Evolutionary conservation across 2,888 invertebrate genomes (phyloP), one percentile per base, ranked within the genome.

Genomic region (Temnothorax rugatulus): DNA sequence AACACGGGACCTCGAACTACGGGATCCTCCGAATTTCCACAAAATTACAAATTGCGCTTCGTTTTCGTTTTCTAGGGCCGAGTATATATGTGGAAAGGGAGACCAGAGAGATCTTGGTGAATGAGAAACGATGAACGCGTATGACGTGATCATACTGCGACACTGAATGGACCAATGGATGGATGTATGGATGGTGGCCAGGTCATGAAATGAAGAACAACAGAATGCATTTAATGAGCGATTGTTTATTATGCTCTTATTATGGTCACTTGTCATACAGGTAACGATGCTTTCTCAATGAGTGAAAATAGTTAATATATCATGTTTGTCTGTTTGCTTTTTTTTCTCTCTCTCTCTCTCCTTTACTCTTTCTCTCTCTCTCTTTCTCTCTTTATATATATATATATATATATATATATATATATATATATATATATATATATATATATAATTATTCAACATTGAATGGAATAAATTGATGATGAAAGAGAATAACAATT

Each of bases 241-340:
- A 95, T 94, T 95, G 95, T 95, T 95, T 95, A 95, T 95, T 95
- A 95, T 95, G 95, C 95, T 95, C 95, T 95, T 94, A 94, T 95
- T 94, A 94, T 95, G 95, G 94, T 95, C 95, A 95, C 95, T 95
- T 95, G 94, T 95, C 95, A 94, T 95, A 95, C 95, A 95, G 95
- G 95, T 95, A 95, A 95, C 95, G 95, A 95, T 95, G 95, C 95
- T 93, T 34, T 94, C 92, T 92, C 94, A 94, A 95, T 95, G 95
- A 95, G 94, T 95, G 94, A 95, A 95, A 95, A 95, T 95, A 95
- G 94, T 95, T 95, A 94, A 95, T 95, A 95, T 95, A 95, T 94
- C 94, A 94, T 94, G 94, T 93, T 93, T 92, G 86, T 85, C 34
- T 79, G n/a, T 59, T 71, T 79, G 25, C 71, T 68, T 59, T 44